Evolutionary conservation across 1,140 invertebrate genomes (phyloP).

Genomic region (Bombus waltoni): DNA sequence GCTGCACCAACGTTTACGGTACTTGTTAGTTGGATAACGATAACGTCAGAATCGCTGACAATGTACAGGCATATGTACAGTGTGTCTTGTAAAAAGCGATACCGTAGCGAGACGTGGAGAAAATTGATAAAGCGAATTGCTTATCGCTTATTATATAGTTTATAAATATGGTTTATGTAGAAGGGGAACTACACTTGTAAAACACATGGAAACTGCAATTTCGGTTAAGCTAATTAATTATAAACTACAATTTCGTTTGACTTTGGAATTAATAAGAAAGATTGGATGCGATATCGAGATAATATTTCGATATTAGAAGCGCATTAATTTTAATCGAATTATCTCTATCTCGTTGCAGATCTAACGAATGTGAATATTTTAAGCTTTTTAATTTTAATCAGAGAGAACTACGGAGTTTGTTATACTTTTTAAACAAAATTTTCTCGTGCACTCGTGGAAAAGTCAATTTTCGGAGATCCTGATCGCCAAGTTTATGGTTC

Average conservation of each 20-base stretch:
- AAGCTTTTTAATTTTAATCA: neutral
- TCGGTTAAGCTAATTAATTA: neutral
- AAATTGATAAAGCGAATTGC: neutral
- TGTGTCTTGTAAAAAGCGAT: neutral
- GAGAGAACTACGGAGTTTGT: neutral
- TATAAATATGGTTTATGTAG: no score
- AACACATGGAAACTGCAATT: no score
- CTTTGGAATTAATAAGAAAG: no score
- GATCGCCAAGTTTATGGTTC: neutral
- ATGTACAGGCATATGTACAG: no score
- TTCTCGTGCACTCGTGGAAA: neutral
- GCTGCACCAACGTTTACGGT: neutral
- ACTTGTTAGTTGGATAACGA: conserved; percentile 2
- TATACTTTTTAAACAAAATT: neutral
- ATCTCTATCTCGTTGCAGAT: neutral
- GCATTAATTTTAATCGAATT: neutral
- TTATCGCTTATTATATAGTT: neutral
- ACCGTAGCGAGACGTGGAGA: neutral
- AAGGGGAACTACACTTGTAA: no score
- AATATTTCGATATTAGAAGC: no score
- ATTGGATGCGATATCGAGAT: no score
- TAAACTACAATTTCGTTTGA: no score
- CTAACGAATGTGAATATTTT: neutral
- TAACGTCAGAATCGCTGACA: neutral
- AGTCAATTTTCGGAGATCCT: neutral